A percentile compares a stretch with the other conserved stretches of the same genome.
phyloP scores from a whole-genome alignment of 2,888 invertebrate species.

The Enchytraeus crypticus region DNA sequence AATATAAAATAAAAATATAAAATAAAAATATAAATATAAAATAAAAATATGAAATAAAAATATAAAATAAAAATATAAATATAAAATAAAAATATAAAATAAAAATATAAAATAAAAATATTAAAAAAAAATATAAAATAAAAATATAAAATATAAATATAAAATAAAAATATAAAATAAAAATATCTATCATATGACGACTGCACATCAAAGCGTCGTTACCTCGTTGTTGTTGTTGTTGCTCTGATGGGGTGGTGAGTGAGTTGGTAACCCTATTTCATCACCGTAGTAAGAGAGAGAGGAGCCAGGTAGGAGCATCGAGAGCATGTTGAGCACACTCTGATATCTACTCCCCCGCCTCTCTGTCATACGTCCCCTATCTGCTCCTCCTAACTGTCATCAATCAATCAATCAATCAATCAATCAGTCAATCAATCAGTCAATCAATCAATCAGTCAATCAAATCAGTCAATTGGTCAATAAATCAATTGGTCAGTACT shows the following conservation, averaged over 20 bases:
- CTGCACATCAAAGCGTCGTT: no score
- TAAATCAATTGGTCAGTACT: no score
- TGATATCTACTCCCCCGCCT: constrained; percentile 61
- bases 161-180: not conserved
- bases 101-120: not conserved
- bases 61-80: not conserved
- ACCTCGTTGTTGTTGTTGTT: no score
- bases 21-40: not conserved
- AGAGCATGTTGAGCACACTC: constrained; percentile 71
- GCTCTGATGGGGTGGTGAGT: no score
- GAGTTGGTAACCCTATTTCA: constrained; percentile 80
- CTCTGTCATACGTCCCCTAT: constrained; percentile 37
- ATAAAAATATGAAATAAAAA: not conserved
- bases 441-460: no score
- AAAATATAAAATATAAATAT: not conserved
- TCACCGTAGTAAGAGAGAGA: constrained; percentile 81
- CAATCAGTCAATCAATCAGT: no score
- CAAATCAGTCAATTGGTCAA: no score
- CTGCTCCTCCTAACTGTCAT: no score
- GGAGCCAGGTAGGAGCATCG: constrained; percentile 71
- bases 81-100: not conserved
- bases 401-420: no score
- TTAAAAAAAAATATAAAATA: not conserved
- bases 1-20: not conserved
- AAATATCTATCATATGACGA: no score